Conservation (phyloP, 2,888 invertebrate genomes). For the Litoditis marina region DNA sequence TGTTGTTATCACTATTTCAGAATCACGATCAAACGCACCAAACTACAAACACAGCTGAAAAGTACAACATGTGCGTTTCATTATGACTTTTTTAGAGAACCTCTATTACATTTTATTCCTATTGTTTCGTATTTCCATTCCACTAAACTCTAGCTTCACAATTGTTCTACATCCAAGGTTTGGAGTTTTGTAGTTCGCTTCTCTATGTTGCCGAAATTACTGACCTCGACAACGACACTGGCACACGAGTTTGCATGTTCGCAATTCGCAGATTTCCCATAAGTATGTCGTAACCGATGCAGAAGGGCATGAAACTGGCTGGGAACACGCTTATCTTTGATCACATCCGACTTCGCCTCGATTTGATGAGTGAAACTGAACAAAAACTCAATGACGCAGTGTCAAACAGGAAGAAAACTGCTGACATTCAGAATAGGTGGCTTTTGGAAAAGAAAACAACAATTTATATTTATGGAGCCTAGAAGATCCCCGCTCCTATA, state of each 20-base stretch:
- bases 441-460: neutral
- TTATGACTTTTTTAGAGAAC: too few relatives aligned
- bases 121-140: neutral
- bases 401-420: neutral
- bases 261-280: conserved; percentile 36
- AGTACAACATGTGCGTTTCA: too few relatives aligned
- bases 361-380: conserved; percentile 29
- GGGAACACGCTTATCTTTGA: conserved; percentile 30
- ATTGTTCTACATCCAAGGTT: too few relatives aligned
- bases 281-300: conserved; percentile 25
- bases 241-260: conserved; percentile 49
- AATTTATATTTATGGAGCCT: too few relatives aligned
- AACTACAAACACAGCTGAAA: too few relatives aligned
- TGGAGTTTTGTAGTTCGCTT: neutral
- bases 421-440: neutral
- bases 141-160: neutral
- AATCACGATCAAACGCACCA: too few relatives aligned
- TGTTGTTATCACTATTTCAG: too few relatives aligned
- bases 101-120: too few relatives aligned
- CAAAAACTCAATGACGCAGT: neutral
- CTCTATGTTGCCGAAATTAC: neutral
- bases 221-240: conserved; percentile 46
- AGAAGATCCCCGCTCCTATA: too few relatives aligned
- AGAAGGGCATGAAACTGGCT: conserved; percentile 26
- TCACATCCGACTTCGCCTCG: conserved; percentile 26